A percentile compares a stretch with the other conserved stretches of the same genome.
phyloP scores from a whole-genome alignment of 2,113 vertebrate genomes.

The Rhegmatorhina hoffmannsi region DNA sequence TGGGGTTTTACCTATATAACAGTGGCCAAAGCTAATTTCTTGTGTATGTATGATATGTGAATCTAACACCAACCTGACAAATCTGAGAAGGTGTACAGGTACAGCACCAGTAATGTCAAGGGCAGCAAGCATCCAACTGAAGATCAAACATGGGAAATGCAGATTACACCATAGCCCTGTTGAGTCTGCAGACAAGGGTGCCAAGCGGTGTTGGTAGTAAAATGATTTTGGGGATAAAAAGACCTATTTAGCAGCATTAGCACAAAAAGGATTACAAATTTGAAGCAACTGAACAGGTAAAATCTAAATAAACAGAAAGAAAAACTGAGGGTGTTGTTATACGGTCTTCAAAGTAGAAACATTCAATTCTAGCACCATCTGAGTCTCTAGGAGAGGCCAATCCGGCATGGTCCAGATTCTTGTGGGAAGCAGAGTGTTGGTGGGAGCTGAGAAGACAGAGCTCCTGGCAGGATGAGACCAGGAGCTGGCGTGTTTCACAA shows the following conservation, averaged over 20 bases:
- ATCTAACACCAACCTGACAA: background rate
- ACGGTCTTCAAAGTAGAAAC: background rate
- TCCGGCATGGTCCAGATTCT: background rate
- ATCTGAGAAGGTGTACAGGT: background rate
- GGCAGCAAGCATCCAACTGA: background rate
- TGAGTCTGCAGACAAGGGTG: background rate
- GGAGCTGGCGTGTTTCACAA: conserved; percentile 48
- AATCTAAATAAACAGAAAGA: background rate
- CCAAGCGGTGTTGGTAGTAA: background rate
- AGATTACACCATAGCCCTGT: background rate
- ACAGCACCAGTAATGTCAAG: background rate
- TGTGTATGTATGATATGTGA: background rate
- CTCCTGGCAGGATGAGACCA: conserved; percentile 52
- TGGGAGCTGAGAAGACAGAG: conserved; percentile 34
- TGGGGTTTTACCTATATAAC: background rate
- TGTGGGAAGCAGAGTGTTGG: conserved; percentile 11
- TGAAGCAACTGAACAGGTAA: background rate
- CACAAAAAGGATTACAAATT: background rate
- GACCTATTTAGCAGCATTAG: background rate
- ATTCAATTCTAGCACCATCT: background rate
- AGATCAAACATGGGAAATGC: background rate
- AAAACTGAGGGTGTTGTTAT: background rate
- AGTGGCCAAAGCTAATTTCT: background rate
- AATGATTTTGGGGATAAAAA: background rate
- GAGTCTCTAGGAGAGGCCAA: background rate